A percentile compares a stretch with the other conserved stretches of the same genome.
Conservation (phyloP, 2,113 vertebrate species). For the Scalopus aquaticus region DNA sequence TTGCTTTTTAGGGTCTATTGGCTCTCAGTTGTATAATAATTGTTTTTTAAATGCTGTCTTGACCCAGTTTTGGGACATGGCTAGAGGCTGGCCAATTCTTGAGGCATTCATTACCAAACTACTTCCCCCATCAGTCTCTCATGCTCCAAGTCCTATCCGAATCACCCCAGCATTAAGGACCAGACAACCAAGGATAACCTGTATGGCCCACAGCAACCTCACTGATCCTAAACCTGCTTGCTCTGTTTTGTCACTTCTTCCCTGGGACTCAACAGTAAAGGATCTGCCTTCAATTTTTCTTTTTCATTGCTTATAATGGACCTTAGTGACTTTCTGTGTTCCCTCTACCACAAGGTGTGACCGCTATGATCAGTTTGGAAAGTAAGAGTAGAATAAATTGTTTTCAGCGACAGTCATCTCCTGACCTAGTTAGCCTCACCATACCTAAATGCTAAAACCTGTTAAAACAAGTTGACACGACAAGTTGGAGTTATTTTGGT, state of each 20-base stretch:
- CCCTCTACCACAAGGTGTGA: too few relatives aligned
- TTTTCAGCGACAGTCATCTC: neutral
- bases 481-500: neutral
- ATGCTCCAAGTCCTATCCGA: neutral
- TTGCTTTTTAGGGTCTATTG: neutral
- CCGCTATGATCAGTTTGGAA: neutral
- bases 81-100: neutral
- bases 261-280: neutral
- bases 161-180: neutral
- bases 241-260: neutral
- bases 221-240: neutral
- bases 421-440: neutral
- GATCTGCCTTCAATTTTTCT: fast-evolving
- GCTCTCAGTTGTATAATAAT: neutral
- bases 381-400: neutral
- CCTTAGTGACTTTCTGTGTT: fast-evolving
- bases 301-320: neutral
- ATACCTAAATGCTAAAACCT: neutral
- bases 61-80: neutral
- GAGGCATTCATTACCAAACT: neutral
- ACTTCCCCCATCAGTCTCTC: neutral
- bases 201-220: fast-evolving
- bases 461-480: neutral
- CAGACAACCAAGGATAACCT: too few relatives aligned
- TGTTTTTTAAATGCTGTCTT: neutral